Evolutionary conservation across 2,113 vertebrate species (phyloP), one percentile per base, ranked within the genome.

Genomic region (Podocnemis expansa): DNA sequence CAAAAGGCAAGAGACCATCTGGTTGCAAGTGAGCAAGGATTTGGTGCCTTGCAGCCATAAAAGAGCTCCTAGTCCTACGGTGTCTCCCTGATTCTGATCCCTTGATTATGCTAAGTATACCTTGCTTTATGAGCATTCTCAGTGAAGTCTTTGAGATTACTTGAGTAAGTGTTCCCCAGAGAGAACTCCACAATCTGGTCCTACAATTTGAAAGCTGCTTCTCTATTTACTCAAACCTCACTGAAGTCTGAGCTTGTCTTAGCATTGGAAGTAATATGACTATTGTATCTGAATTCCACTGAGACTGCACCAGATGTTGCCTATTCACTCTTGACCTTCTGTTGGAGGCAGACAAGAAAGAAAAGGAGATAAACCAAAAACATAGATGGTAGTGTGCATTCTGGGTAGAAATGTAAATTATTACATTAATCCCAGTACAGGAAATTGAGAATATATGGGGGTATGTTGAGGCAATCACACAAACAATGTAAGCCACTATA

Each of bases 321-420:
- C 45, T 75, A 8, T 47, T 91, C 34, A 43, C 82, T 34, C 19
- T 91, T 0, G 0, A 47, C 24, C 67, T 52, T 90, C 45, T 31
- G 6, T 5, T 43, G 38, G 87, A 86, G 87, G 49, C 25, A 85
- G 22, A 34, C 22, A 82, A 67, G 5, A 54, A 89, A 87, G 47
- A 29, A 85, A 90, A 41, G 24, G 25, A 82, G 52, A 70, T 78
- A 81, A 79, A 1, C 27, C 41, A 75, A 63, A 67, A 81, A 54
- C 0, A 3, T 49, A 87, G 49, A 41, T 8, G 89, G 58, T 60
- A 73, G 3, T 49, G 34, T 76, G 5, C n/a, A 63, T 86, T 86
- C 45, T 43, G 82, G 91, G 25, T 25, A 93, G 86, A 95, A 93
- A 84, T 19, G 84, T 47, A 87, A 84, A 56, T 14, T 78, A 13